Base-by-base conservation (phyloP, 1,140 invertebrate species). In the Drosophila rufa region DNA sequence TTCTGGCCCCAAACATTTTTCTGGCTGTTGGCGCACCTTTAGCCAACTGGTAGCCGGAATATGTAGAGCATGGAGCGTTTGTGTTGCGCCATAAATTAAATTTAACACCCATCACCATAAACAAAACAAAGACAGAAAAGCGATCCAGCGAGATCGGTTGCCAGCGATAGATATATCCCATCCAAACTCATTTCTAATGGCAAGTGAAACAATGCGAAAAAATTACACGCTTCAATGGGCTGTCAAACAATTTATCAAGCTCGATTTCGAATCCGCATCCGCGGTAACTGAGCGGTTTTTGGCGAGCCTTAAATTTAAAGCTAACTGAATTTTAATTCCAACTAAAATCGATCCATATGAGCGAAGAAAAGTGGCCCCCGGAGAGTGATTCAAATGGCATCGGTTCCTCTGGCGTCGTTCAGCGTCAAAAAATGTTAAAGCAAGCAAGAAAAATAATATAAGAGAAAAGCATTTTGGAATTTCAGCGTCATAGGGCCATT, bases 11-110 rank as follows among this genome's bases (percentile, higher is more conserved):
- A 65, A 79, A 65, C 75, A 78, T 59, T 78, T 78, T 57, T 43
- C 25, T 75, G 53, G 47, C 19, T 25, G 42, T 30, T 25, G 71
- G 64, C 78, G 57, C 64, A 62, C 58, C 75, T 77, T 77, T 77
- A 48, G 67, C 75, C 65, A 77, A 77, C 74, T 77, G 64, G 48
- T 61, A 80, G 73, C 67, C 59, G 73, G 77, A 85, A 85, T 87
- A 87, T 87, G 84, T 87, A 87, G 84, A 89, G 85, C 84, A 89
- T 89, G 84, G 64, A 89, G 81, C 74, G 80, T 83, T 86, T 77
- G 57, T 79, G 75, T 79, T 78, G 76, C 58, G 85, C 84, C 84
- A 89, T 89, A 89, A 89, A 89, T 89, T 89, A 90, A 89, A 89
- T 89, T 89, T 90, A 89, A 89, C 83, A 84, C 84, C 84, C 53